Base-by-base conservation (phyloP, 2,113 vertebrate genomes). In the Podarcis muralis region DNA sequence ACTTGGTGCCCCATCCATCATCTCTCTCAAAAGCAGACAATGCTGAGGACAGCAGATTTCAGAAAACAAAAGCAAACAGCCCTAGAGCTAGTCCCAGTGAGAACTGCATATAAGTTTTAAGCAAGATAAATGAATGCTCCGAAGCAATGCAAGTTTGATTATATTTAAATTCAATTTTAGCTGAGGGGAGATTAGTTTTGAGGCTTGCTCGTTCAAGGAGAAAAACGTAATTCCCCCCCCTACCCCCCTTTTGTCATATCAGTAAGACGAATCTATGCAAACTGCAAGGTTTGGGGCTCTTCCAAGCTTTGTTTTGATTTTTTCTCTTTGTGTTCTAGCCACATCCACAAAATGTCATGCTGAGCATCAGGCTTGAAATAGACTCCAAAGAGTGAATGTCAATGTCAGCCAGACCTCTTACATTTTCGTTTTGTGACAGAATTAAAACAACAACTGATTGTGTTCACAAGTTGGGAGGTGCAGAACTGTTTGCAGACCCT, bases 111-210 rank as follows among this genome's bases (percentile, higher is more conserved):
- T 90, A 87, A 85, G 92, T 91, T 78, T 91, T 91, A 91, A 94
- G 87, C 32, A 93, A 90, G 91, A 93, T 93, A 94, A 94, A 94
- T 68, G 65, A 85, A 3, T 15, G 16, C 27, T 87, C 92, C 27
- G 81, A 86, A 93, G 79, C 59, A 93, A 82, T 0, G 0, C 84
- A 88, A 37, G 13, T 86, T 94, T 91, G 88, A 92, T 94, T 93
- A 87, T 89, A 86, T 81, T 92, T 91, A 88, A 94, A 93, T 94
- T 90, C 81, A 86, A 53, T 94, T 66, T 89, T 68, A 91, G 65
- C 76, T 87, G 86, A 91, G 91, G 88, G 76, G 4, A 92, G 87
- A 95, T 94, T 93, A 91, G 94, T 93, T 94, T 94, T 68, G 88
- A 93, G 6, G 15, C 75, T 57, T 13, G 0, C 4, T 32, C 5